A percentile compares a stretch with the other conserved stretches of the same genome.
These are phyloP conservation scores for Bedellia somnulentella DNA, from an alignment of 2,888 invertebrate species.

Conservation along the genomic window DNA sequence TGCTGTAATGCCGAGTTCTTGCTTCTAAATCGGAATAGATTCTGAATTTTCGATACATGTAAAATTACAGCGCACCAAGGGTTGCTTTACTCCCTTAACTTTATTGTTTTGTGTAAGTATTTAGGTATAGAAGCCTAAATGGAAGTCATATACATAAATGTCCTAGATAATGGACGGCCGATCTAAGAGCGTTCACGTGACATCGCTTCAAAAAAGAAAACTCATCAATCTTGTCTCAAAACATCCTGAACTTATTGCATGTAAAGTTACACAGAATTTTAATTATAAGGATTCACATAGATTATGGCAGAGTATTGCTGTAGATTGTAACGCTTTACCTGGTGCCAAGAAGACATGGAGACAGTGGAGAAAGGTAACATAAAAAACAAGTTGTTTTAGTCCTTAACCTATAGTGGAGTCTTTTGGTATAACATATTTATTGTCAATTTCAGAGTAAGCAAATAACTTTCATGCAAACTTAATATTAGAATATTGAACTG, in stretches of 20 bases:
- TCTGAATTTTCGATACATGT: no score
- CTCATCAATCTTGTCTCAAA: constrained; percentile 34
- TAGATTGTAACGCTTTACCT: constrained; percentile 35
- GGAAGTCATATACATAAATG: background rate
- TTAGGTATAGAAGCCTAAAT: background rate
- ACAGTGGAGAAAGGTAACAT: constrained; percentile 48
- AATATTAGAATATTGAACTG: no score
- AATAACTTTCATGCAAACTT: no score
- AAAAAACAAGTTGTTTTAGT: no score
- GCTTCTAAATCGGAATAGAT: no score
- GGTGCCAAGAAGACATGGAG: constrained; percentile 46
- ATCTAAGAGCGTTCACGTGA: constrained; percentile 28
- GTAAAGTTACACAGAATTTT: constrained; percentile 32
- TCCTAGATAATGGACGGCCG: constrained; percentile 24
- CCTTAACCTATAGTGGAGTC: no score
- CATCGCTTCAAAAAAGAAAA: constrained; percentile 36
- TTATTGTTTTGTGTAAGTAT: no score
- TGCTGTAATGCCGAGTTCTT: no score
- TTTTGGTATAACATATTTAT: no score
- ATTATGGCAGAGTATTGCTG: constrained; percentile 37
- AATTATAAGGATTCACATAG: constrained; percentile 31
- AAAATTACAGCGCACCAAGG: no score
- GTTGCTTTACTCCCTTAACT: no score
- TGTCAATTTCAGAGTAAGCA: no score
- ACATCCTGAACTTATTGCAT: constrained; percentile 33